Evolutionary conservation across 2,797 vertebrate species (phyloP).

Genomic region (Chelidonichthys spinosus): DNA sequence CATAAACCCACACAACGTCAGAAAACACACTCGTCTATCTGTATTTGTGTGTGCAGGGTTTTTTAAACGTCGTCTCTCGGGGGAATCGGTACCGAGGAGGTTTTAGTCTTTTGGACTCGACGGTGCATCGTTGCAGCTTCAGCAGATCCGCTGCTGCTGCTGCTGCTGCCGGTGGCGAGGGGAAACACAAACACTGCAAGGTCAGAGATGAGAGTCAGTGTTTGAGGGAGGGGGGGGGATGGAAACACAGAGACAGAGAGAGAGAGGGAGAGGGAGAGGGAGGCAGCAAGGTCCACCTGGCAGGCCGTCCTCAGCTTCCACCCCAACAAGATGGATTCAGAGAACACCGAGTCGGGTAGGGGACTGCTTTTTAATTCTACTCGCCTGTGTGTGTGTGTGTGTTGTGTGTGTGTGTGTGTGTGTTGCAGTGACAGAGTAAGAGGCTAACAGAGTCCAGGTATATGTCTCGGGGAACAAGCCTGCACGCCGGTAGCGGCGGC

Average conservation of each 20-base stretch:
- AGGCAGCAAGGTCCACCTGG: constrained; percentile 53
- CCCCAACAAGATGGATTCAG: constrained; percentile 72
- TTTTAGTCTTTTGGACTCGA: constrained; percentile 7
- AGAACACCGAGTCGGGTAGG: constrained; percentile 77
- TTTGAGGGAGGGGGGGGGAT: constrained; percentile 19
- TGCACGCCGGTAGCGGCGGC: constrained; percentile 4
- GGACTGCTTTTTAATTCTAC: constrained; percentile 14
- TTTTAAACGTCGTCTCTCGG: neutral
- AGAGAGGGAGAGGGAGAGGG: constrained; percentile 13
- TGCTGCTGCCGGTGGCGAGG: constrained; percentile 30
- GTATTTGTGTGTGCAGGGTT: neutral
- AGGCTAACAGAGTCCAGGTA: constrained; percentile 21
- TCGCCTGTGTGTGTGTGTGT: constrained; percentile 12
- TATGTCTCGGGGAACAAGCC: neutral
- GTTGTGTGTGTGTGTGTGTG: constrained; percentile 18
- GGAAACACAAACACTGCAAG: constrained; percentile 71
- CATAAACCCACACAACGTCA: neutral
- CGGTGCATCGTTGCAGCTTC: constrained; percentile 50
- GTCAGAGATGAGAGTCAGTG: constrained; percentile 69
- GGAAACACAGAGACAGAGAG: neutral
- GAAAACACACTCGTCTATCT: neutral
- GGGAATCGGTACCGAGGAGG: neutral
- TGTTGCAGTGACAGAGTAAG: constrained; percentile 10
- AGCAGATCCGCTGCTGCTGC: constrained; percentile 50
- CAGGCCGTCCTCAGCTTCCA: constrained; percentile 52